These are phyloP conservation scores for Drosophila ironensis DNA, from an alignment of 1,140 invertebrate species.

Conservation along the genomic window DNA sequence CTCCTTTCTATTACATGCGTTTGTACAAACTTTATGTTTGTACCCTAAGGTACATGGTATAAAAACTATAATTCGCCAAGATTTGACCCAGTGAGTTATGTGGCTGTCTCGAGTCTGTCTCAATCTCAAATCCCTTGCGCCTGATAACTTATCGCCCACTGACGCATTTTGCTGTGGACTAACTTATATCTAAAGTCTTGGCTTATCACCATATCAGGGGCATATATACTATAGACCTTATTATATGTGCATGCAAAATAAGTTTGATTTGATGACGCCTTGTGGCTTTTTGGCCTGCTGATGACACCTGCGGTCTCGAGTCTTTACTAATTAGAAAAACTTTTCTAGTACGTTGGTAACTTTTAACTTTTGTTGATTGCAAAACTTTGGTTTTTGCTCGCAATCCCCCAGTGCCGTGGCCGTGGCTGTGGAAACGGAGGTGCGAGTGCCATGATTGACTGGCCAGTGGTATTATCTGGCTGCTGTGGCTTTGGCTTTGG, in stretches of 20 bases:
- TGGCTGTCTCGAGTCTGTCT: conserved; percentile 23
- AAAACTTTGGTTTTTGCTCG: conserved; percentile 61
- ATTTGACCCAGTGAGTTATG: conserved; percentile 23
- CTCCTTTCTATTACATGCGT: no score
- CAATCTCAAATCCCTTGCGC: conserved; percentile 25
- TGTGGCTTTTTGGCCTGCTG: neutral
- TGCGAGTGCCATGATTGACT: conserved; percentile 41
- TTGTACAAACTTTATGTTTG: no score
- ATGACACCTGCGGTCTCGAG: conserved; percentile 39
- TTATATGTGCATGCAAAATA: conserved; percentile 23
- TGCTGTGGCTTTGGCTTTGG: conserved; percentile 40
- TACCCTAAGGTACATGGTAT: no score
- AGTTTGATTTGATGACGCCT: conserved; percentile 34
- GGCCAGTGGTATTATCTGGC: conserved; percentile 31
- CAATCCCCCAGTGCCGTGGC: conserved; percentile 6
- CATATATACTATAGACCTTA: neutral
- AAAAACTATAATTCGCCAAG: neutral
- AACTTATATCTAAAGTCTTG: conserved; percentile 37
- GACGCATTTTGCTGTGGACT: conserved; percentile 35
- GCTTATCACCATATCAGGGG: conserved; percentile 27
- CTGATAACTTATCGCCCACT: conserved; percentile 36
- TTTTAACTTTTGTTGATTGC: conserved; percentile 75
- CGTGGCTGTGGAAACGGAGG: neutral
- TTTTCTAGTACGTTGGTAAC: conserved; percentile 54
- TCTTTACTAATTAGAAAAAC: conserved; percentile 70